Percentiles rank a stretch among this genome's conserved stretches.
Evolutionary conservation across 1,140 invertebrate genomes (phyloP).

Genomic region (Meloidogyne exigua): DNA sequence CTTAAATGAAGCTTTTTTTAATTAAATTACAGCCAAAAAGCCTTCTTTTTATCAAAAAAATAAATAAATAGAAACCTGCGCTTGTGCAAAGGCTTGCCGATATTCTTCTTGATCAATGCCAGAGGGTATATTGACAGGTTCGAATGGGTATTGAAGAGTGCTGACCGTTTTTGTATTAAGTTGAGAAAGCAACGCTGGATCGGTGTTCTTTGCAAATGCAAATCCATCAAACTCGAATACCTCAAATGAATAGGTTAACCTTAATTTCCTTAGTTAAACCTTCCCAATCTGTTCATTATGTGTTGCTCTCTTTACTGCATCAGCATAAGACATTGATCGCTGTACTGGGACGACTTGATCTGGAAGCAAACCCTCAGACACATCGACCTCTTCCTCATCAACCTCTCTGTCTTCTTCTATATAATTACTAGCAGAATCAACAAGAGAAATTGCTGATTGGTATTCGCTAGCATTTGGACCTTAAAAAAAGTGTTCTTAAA

Average conservation of each 20-base stretch:
- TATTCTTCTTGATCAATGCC: slow-evolving; percentile 43
- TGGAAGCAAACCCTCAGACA: slow-evolving; percentile 19
- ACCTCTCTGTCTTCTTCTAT: slow-evolving; percentile 29
- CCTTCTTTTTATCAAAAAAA: too few relatives aligned
- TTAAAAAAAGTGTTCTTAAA: background rate
- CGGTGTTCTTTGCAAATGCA: slow-evolving; percentile 44
- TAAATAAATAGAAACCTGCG: too few relatives aligned
- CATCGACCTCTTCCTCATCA: slow-evolving; percentile 51
- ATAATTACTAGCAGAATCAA: slow-evolving; percentile 58
- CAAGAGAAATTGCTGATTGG: slow-evolving; percentile 58
- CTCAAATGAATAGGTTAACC: too few relatives aligned
- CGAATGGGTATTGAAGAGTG: slow-evolving; percentile 51
- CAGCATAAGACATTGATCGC: slow-evolving; percentile 14
- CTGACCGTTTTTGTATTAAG: slow-evolving; percentile 48
- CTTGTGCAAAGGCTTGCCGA: slow-evolving; percentile 34
- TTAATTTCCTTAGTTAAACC: too few relatives aligned
- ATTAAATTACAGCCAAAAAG: too few relatives aligned
- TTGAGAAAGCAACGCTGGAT: slow-evolving; percentile 16
- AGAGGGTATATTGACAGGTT: slow-evolving; percentile 35
- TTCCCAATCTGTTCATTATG: background rate
- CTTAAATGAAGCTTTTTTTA: too few relatives aligned
- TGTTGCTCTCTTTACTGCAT: background rate
- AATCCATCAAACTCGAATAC: slow-evolving; percentile 37
- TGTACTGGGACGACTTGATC: slow-evolving; percentile 7
- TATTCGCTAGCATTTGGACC: slow-evolving; percentile 27